phyloP scores from a whole-genome alignment of 2,888 invertebrate species.

The Drosophila planitibia region DNA sequence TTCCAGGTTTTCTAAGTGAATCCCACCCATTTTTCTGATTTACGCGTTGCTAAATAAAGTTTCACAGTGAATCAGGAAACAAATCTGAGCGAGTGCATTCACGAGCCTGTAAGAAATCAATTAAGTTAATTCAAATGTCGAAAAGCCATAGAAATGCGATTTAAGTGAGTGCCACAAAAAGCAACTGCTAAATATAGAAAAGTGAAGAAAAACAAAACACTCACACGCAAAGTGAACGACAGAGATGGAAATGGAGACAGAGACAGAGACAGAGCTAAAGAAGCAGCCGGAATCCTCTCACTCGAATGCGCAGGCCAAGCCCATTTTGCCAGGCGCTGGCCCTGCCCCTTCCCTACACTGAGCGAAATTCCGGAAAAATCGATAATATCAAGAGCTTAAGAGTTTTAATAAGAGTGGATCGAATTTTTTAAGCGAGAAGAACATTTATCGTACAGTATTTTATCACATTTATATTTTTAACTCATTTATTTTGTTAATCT shows the following conservation, averaged over 20 bases:
- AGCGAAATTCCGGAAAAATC: constrained; percentile 5
- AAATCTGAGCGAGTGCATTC: constrained; percentile 28
- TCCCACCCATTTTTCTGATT: not conserved
- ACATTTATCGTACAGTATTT: not conserved
- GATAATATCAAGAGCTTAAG: not conserved
- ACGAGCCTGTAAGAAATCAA: constrained; percentile 48
- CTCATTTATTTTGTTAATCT: not conserved
- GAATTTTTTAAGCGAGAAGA: accelerated
- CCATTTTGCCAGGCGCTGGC: constrained; percentile 59
- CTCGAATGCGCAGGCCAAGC: constrained; percentile 70
- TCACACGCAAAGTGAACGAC: constrained; percentile 10
- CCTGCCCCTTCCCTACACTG: constrained; percentile 46
- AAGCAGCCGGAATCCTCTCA: constrained; percentile 57
- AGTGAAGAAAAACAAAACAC: constrained; percentile 1
- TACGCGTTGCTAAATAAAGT: constrained; percentile 7
- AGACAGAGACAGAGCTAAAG: constrained; percentile 41
- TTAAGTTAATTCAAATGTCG: constrained; percentile 57
- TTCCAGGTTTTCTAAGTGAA: not conserved
- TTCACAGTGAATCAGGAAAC: not conserved
- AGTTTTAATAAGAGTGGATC: not conserved
- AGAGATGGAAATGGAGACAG: constrained; percentile 36
- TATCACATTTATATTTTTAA: not conserved
- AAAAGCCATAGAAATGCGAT: constrained; percentile 42
- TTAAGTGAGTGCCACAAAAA: constrained; percentile 54
- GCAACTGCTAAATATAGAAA: constrained; percentile 52